Conservation (phyloP, 2,113 vertebrate genomes). For the Scortum barcoo region DNA sequence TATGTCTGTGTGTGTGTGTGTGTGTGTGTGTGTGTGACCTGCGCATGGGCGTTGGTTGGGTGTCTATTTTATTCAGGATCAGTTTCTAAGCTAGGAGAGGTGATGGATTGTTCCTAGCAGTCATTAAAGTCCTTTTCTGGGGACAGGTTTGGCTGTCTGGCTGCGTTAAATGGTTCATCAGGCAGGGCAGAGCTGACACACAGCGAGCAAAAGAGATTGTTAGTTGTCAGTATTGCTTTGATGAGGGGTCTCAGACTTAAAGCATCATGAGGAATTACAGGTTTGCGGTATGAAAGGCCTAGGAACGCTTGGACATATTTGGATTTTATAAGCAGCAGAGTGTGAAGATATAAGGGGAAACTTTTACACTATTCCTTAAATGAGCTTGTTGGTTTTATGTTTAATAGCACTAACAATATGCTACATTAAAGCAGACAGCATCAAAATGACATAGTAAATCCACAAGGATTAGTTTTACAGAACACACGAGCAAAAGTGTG, state of each 20-base stretch:
- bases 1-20: constrained; percentile 11
- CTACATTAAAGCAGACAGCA: background rate
- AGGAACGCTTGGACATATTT: background rate
- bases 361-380: background rate
- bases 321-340: constrained; percentile 2
- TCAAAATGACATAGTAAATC: background rate
- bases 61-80: constrained; percentile 51
- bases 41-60: background rate
- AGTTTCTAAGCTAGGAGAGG: constrained; percentile 36
- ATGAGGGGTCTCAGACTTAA: constrained; percentile 51
- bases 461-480: background rate
- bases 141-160: constrained; percentile 66
- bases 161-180: constrained; percentile 67
- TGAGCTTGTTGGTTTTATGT: constrained; percentile 1
- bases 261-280: constrained; percentile 27
- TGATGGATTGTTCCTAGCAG: constrained; percentile 56
- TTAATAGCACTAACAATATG: background rate
- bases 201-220: constrained; percentile 47
- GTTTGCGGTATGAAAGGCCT: constrained; percentile 7
- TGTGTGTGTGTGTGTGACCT: constrained; percentile 12
- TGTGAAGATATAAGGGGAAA: background rate
- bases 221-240: constrained; percentile 64
- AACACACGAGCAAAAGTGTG: background rate
- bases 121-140: constrained; percentile 61
- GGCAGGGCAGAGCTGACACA: constrained; percentile 44